phyloP scores from a whole-genome alignment of 2,113 vertebrate species.

The Tyto alba region DNA sequence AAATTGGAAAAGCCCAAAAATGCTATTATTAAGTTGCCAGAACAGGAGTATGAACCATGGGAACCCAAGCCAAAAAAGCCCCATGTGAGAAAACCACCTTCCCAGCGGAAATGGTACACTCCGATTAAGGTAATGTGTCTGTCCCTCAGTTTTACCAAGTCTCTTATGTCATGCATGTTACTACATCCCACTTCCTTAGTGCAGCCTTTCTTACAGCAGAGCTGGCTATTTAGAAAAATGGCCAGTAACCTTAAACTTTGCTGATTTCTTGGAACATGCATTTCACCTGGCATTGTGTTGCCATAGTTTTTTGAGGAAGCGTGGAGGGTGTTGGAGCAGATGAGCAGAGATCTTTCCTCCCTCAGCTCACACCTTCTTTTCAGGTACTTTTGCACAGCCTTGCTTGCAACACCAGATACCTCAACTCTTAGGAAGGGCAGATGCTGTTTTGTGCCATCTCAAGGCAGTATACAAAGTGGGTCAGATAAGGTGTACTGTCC shows the following conservation, averaged over 20 bases:
- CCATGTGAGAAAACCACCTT: constrained; percentile 56
- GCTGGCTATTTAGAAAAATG: not conserved
- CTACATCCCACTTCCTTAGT: not conserved
- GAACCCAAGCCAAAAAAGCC: constrained; percentile 79
- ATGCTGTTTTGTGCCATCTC: not conserved
- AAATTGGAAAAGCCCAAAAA: constrained; percentile 90
- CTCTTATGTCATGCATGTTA: not conserved
- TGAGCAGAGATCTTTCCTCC: not conserved
- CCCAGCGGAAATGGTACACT: constrained; percentile 84
- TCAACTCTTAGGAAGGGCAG: too few species aligned
- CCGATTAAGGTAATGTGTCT: constrained; percentile 76
- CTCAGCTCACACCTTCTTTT: not conserved
- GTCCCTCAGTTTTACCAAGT: not conserved
- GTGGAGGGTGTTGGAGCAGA: not conserved
- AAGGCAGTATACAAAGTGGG: not conserved
- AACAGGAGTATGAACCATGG: constrained; percentile 85
- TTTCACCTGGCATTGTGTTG: not conserved
- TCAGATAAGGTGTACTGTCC: not conserved
- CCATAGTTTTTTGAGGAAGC: not conserved
- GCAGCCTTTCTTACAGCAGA: not conserved
- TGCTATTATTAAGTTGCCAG: constrained; percentile 86
- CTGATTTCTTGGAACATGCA: not conserved
- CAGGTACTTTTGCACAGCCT: not conserved
- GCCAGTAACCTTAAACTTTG: not conserved
- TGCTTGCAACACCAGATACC: not conserved